Evolutionary conservation across 2,797 vertebrate species (phyloP).

Genomic region (Tenualosa thibaudeaui): DNA sequence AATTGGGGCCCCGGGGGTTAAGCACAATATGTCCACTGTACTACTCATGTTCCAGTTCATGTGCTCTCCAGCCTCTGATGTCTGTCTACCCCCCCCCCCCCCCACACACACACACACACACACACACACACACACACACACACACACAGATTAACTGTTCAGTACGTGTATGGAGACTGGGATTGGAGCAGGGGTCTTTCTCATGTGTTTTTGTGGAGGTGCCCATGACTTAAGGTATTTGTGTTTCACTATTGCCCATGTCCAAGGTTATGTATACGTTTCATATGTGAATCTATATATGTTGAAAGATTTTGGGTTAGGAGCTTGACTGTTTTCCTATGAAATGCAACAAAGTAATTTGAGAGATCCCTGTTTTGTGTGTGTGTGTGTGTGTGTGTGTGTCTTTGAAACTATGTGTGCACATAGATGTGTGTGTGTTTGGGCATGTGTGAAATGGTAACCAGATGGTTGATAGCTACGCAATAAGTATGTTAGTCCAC

Average conservation of each 20-base stretch:
- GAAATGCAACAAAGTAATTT: neutral
- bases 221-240: neutral
- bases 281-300: slow-evolving; percentile 14
- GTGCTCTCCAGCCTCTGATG: neutral
- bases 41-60: neutral
- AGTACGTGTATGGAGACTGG: neutral
- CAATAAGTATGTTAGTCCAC: too few relatives aligned
- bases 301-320: neutral
- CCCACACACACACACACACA: neutral
- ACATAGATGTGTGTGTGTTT: neutral
- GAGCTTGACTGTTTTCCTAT: neutral
- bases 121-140: neutral
- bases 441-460: neutral
- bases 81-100: neutral
- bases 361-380: neutral
- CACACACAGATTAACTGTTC: slow-evolving; percentile 8
- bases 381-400: neutral
- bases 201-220: neutral
- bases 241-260: neutral
- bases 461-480: too few relatives aligned
- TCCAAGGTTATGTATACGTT: slow-evolving; percentile 11
- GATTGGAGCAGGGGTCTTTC: too few relatives aligned
- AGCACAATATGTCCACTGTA: slow-evolving; percentile 11
- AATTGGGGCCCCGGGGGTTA: neutral
- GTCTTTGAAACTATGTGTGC: neutral